phyloP scores from a whole-genome alignment of 2,888 invertebrate genomes.

The Athalia circularis region DNA sequence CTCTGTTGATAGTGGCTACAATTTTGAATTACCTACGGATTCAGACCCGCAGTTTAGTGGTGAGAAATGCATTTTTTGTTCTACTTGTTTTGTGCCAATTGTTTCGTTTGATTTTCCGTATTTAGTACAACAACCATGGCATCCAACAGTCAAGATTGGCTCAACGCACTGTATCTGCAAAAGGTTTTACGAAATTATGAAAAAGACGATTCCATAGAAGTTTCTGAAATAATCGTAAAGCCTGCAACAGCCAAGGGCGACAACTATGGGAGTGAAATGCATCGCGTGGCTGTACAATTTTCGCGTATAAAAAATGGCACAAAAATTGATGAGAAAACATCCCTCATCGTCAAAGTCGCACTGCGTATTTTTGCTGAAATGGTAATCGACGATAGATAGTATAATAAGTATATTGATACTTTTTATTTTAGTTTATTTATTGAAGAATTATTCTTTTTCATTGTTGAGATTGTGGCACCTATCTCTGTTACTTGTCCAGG shows the following conservation, averaged over 20 bases:
- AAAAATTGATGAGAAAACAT: conserved; percentile 64
- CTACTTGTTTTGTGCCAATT: no score
- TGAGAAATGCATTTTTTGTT: no score
- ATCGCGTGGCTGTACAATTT: conserved; percentile 69
- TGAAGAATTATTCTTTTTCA: conserved; percentile 43
- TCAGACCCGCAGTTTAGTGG: no score
- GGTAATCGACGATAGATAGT: not conserved
- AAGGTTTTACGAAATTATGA: not conserved
- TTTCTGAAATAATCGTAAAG: not conserved
- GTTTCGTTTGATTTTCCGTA: no score
- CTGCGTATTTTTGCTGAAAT: no score
- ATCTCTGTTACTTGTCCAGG: no score
- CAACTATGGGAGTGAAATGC: conserved; percentile 72
- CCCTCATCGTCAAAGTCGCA: conserved; percentile 69
- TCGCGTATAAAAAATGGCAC: conserved; percentile 55
- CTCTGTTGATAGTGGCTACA: no score
- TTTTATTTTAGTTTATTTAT: conserved; percentile 51
- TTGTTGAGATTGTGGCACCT: no score
- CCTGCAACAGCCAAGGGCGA: conserved; percentile 58
- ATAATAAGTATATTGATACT: not conserved
- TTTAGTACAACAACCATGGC: no score
- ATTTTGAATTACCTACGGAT: no score
- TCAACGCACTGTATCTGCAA: not conserved
- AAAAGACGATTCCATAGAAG: not conserved
- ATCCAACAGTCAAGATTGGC: not conserved